These are phyloP conservation scores for Erebia epiphron DNA, from an alignment of 2,888 invertebrate genomes.

Conservation along the genomic window DNA sequence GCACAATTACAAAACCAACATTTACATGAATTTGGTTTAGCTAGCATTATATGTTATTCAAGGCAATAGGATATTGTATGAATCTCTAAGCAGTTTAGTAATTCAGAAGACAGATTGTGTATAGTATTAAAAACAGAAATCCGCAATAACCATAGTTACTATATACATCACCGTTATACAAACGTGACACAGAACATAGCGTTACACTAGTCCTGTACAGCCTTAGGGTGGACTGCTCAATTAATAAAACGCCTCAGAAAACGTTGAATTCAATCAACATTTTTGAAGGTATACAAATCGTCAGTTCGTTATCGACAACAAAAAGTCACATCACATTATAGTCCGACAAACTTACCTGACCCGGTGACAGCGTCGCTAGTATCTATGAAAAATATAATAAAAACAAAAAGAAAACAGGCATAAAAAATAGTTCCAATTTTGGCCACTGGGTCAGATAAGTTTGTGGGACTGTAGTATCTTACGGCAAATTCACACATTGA, in stretches of 20 bases:
- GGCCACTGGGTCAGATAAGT: too few species aligned
- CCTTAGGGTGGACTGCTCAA: constrained; percentile 58
- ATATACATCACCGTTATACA: constrained; percentile 44
- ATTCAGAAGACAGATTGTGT: not conserved
- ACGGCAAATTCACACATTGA: too few species aligned
- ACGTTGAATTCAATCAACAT: constrained; percentile 78
- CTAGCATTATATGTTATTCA: too few species aligned
- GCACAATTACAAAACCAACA: too few species aligned
- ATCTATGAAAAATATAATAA: too few species aligned
- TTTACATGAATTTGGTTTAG: too few species aligned
- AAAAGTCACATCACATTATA: not conserved
- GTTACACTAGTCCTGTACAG: constrained; percentile 55
- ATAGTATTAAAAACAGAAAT: constrained; percentile 16
- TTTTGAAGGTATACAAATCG: constrained; percentile 77
- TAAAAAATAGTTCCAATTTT: too few species aligned
- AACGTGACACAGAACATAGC: constrained; percentile 57
- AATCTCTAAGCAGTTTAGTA: not conserved
- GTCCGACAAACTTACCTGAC: too few species aligned
- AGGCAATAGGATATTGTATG: too few species aligned
- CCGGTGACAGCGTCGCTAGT: too few species aligned
- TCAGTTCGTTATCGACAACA: constrained; percentile 29
- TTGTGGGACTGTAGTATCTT: too few species aligned
- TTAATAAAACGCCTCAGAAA: constrained; percentile 79
- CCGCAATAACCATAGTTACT: constrained; percentile 17
- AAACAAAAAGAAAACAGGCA: too few species aligned